These are phyloP conservation scores for Acholoe squamosa DNA, from an alignment of 2,888 invertebrate species.

Conservation along the genomic window DNA sequence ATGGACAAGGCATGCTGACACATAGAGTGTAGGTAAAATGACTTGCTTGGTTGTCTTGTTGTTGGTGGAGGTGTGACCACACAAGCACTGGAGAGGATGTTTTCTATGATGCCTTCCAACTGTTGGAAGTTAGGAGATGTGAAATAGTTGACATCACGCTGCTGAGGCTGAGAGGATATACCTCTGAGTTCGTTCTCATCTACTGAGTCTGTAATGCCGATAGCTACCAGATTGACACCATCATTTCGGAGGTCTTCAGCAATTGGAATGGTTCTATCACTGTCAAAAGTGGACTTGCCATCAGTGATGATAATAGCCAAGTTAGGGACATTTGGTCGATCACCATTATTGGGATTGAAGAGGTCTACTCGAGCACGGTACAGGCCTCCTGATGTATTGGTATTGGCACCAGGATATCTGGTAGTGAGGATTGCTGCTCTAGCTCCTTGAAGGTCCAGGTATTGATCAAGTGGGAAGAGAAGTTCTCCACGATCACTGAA, in stretches of 20 bases:
- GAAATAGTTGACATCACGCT: slow-evolving; percentile 56
- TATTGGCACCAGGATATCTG: slow-evolving; percentile 60
- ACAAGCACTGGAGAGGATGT: slow-evolving; percentile 21
- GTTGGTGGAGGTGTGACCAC: slow-evolving; percentile 19
- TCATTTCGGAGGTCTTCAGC: background rate
- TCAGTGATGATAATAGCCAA: slow-evolving; percentile 64
- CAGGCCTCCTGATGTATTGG: slow-evolving; percentile 49
- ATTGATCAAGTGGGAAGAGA: background rate
- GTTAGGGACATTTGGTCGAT: slow-evolving; percentile 39
- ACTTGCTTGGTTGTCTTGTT: background rate
- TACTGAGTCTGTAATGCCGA: slow-evolving; percentile 48
- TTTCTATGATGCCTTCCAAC: slow-evolving; percentile 34
- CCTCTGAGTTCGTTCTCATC: slow-evolving; percentile 47
- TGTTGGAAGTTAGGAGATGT: slow-evolving; percentile 47
- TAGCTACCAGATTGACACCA: background rate
- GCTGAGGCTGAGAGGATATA: slow-evolving; percentile 58
- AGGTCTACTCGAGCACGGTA: background rate
- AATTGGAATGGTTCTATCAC: slow-evolving; percentile 20
- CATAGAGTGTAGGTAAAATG: too few species aligned
- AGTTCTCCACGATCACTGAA: slow-evolving; percentile 19
- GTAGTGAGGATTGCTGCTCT: slow-evolving; percentile 58
- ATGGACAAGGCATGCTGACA: too few species aligned
- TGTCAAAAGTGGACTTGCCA: slow-evolving; percentile 64
- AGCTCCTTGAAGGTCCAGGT: background rate
- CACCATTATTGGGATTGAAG: slow-evolving; percentile 51